phyloP scores from a whole-genome alignment of 2,888 invertebrate species.

The Junonia oenone region DNA sequence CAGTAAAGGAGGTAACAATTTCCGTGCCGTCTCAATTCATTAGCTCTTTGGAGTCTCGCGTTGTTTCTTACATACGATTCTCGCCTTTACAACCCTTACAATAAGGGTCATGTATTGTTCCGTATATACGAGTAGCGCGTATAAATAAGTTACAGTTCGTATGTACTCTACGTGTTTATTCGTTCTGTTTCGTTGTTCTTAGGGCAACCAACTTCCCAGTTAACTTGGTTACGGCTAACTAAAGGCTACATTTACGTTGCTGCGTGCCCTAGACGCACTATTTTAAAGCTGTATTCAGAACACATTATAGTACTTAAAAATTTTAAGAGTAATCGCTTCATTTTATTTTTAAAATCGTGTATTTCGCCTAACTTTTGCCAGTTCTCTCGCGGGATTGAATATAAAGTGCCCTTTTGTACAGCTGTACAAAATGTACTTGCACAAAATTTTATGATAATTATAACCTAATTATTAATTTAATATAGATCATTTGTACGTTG shows the following conservation, averaged over 20 bases:
- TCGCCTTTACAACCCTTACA: not conserved
- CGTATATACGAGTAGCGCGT: not conserved
- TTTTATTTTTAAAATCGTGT: no score
- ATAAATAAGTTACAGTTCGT: slow-evolving; percentile 41
- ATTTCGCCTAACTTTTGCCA: no score
- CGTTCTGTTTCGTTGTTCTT: slow-evolving; percentile 23
- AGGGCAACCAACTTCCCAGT: slow-evolving; percentile 3
- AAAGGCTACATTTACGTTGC: slow-evolving; percentile 6
- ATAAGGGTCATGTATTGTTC: not conserved
- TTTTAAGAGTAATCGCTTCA: no score
- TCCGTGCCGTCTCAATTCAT: slow-evolving; percentile 44
- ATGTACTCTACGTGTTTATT: slow-evolving; percentile 38
- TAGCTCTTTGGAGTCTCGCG: slow-evolving; percentile 39
- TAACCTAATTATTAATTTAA: no score
- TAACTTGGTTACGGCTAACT: slow-evolving; percentile 27
- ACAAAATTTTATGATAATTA: no score
- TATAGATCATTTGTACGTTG: no score
- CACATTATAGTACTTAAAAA: not conserved
- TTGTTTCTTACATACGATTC: slow-evolving; percentile 8
- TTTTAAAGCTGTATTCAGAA: not conserved
- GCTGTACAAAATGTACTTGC: no score
- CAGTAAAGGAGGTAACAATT: slow-evolving; percentile 33
- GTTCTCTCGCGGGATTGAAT: no score
- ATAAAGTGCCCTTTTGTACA: no score
- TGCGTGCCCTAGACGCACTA: not conserved